Evolutionary conservation across 2,797 vertebrate species (phyloP).

Genomic region (Syngnathus rostellatus): DNA sequence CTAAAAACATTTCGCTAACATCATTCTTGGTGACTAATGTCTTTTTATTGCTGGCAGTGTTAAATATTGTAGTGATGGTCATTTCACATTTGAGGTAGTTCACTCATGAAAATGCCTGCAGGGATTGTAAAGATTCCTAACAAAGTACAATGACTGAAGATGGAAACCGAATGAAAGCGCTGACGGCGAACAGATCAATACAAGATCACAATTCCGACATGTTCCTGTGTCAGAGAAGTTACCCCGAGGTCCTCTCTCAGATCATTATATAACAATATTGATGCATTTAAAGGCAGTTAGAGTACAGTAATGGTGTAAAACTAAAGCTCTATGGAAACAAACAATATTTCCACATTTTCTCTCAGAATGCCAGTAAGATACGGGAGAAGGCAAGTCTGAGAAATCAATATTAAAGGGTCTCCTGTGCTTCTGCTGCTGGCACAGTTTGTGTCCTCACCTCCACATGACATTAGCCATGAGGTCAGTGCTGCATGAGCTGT

Average conservation of each 20-base stretch:
- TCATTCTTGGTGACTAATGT: background rate
- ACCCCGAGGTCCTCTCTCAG: conserved; percentile 17
- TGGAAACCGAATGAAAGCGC: conserved; percentile 15
- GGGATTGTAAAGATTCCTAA: conserved; percentile 9
- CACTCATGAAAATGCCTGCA: background rate
- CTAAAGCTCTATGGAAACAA: background rate
- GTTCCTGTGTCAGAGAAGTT: conserved; percentile 8
- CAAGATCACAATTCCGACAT: conserved; percentile 20
- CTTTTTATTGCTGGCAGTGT: background rate
- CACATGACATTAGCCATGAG: conserved; percentile 15
- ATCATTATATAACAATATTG: conserved; percentile 15
- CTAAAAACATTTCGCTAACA: background rate
- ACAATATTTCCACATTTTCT: background rate
- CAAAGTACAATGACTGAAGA: conserved; percentile 5
- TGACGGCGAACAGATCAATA: conserved; percentile 15
- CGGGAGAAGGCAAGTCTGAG: background rate
- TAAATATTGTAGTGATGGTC: background rate
- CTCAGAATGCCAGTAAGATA: background rate
- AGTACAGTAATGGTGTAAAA: conserved; percentile 19
- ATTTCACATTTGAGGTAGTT: conserved; percentile 1
- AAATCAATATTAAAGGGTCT: background rate
- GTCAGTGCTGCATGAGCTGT: conserved; percentile 24
- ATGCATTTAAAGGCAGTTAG: conserved; percentile 6
- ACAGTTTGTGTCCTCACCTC: conserved; percentile 20
- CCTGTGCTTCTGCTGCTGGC: background rate